Percentiles rank a stretch among this genome's conserved stretches.
Conservation (phyloP, 2,113 vertebrate species). For the Abramis brama region DNA sequence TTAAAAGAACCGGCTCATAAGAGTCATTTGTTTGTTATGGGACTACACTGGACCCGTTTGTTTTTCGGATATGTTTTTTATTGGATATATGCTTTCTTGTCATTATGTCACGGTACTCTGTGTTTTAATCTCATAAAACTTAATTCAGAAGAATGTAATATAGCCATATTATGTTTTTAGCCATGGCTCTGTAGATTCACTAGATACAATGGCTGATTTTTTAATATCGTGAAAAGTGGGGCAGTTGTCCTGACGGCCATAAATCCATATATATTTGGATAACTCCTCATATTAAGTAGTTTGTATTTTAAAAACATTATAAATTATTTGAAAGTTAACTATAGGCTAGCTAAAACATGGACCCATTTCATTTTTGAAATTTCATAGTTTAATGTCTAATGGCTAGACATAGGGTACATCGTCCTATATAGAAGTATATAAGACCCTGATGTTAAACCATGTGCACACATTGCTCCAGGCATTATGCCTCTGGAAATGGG, state of each 20-base stretch:
- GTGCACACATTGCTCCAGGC: slow-evolving; percentile 74
- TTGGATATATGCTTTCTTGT: not conserved
- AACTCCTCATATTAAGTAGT: not conserved
- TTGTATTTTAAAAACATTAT: not conserved
- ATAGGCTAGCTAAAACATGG: not conserved
- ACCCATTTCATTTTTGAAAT: not conserved
- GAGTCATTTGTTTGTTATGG: not conserved
- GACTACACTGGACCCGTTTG: not conserved
- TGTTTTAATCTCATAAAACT: not conserved
- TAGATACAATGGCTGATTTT: not conserved
- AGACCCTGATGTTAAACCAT: not conserved
- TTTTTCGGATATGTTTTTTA: not conserved
- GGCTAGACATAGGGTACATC: not conserved
- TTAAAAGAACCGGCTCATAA: not conserved
- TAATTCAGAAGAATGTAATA: no score
- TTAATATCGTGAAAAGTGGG: slow-evolving; percentile 22
- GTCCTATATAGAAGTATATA: not conserved
- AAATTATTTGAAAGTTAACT: not conserved
- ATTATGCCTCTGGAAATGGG: slow-evolving; percentile 73
- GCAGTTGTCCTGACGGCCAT: not conserved
- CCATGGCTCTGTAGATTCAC: not conserved
- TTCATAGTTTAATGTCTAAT: not conserved
- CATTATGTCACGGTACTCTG: not conserved
- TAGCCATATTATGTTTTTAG: not conserved
- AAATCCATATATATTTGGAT: not conserved